phyloP scores from a whole-genome alignment of 2,888 invertebrate genomes.

The Tenthredo amoena region DNA sequence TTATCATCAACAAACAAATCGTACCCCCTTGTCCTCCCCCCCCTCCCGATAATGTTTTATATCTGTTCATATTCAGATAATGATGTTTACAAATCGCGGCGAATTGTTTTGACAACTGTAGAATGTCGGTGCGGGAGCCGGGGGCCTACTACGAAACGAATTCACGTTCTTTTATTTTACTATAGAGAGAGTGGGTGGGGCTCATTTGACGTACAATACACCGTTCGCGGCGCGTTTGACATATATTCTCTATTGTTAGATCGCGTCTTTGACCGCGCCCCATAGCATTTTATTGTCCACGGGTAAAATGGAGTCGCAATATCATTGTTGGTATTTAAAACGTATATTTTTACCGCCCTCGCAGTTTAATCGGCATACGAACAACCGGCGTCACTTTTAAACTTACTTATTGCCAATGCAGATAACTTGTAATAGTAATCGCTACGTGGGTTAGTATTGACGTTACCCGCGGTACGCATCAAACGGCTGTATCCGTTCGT shows the following conservation, averaged over 20 bases:
- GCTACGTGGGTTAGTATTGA: neutral
- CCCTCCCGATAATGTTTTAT: neutral
- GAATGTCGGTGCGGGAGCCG: neutral
- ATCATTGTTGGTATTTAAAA: neutral
- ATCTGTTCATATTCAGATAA: neutral
- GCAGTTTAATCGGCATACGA: neutral
- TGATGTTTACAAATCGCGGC: slow-evolving; percentile 3
- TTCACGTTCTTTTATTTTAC: neutral
- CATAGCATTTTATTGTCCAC: neutral
- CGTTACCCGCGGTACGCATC: slow-evolving; percentile 5
- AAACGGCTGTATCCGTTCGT: slow-evolving; percentile 8
- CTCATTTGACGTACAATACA: neutral
- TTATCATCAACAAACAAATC: slow-evolving; percentile 26
- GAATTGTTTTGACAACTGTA: slow-evolving; percentile 27
- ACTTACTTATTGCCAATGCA: neutral
- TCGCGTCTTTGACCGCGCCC: slow-evolving; percentile 45
- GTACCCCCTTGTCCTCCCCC: neutral
- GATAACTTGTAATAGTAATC: neutral
- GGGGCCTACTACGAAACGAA: neutral
- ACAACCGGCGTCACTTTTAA: neutral
- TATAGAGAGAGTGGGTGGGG: neutral
- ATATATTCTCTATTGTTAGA: slow-evolving; percentile 27
- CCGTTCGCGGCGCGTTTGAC: neutral
- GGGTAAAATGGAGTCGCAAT: neutral
- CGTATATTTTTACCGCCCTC: neutral